A percentile compares a stretch with the other conserved stretches of the same genome.
These are phyloP conservation scores for Lymantria dispar DNA, from an alignment of 2,888 invertebrate genomes.

Conservation along the genomic window DNA sequence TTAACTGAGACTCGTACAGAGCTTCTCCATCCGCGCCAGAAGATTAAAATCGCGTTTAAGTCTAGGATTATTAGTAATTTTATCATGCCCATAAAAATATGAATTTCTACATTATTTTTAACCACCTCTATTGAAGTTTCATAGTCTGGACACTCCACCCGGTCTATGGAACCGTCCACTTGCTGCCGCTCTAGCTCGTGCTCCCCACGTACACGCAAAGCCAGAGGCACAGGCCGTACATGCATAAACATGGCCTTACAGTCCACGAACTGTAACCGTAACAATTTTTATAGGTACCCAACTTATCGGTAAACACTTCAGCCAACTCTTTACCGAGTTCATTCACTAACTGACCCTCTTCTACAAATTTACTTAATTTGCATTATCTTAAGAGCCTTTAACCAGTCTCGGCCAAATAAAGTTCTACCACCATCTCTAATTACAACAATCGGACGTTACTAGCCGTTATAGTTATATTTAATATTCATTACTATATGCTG, in stretches of 20 bases:
- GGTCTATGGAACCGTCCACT: background rate
- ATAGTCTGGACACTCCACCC: background rate
- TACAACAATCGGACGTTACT: conserved; percentile 8
- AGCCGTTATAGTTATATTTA: background rate
- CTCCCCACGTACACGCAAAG: too few relatives aligned
- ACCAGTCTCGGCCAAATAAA: conserved; percentile 17
- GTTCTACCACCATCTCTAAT: conserved; percentile 14
- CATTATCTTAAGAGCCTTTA: conserved; percentile 14
- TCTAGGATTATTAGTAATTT: background rate
- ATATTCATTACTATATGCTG: background rate
- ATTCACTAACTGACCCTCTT: background rate
- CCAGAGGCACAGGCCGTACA: too few relatives aligned
- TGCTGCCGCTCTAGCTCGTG: background rate
- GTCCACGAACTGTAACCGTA: background rate
- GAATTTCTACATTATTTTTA: background rate
- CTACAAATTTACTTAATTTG: conserved; percentile 5
- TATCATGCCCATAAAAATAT: background rate
- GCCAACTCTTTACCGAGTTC: too few relatives aligned
- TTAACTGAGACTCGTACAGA: background rate
- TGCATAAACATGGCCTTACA: background rate
- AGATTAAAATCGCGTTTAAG: background rate
- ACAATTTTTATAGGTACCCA: background rate
- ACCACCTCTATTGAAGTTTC: background rate
- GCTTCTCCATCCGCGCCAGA: background rate
- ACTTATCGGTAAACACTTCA: background rate